These are phyloP conservation scores for Drosophila meridionalis DNA, from an alignment of 2,888 invertebrate species.

Conservation along the genomic window DNA sequence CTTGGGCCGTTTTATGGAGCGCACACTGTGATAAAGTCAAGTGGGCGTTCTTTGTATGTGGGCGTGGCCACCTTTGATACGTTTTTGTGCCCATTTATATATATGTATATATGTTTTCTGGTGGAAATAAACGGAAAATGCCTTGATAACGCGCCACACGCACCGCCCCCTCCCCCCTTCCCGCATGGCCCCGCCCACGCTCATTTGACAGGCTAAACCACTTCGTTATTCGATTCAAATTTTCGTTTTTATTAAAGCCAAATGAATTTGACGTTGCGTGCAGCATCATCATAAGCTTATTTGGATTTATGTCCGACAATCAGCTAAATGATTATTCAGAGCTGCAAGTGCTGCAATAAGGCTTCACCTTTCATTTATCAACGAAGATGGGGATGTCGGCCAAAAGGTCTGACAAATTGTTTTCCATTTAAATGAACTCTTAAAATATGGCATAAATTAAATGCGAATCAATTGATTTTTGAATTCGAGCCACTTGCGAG, in stretches of 20 bases:
- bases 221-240: conserved; percentile 67
- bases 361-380: conserved; percentile 46
- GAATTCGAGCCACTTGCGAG: conserved; percentile 1
- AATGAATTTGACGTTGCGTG: conserved; percentile 46
- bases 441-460: conserved; percentile 38
- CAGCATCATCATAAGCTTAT: conserved; percentile 44
- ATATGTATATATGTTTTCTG: conserved; percentile 14
- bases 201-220: conserved; percentile 31
- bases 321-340: conserved; percentile 42
- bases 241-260: conserved; percentile 45
- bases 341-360: conserved; percentile 44
- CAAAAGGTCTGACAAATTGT: conserved; percentile 27
- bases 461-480: conserved; percentile 20
- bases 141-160: conserved; percentile 3
- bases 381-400: neutral
- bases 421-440: conserved; percentile 39
- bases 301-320: conserved; percentile 54
- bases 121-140: conserved; percentile 20
- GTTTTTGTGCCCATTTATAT: conserved; percentile 48
- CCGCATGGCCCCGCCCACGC: neutral
- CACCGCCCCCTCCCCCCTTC: conserved; percentile 10
- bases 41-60: conserved; percentile 60
- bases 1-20: conserved; percentile 49
- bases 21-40: conserved; percentile 65
- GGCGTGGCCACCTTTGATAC: conserved; percentile 57